Percentiles rank a stretch among this genome's conserved stretches.
Conservation (phyloP, 2,888 invertebrate species). For the Serrognathus titanus region DNA sequence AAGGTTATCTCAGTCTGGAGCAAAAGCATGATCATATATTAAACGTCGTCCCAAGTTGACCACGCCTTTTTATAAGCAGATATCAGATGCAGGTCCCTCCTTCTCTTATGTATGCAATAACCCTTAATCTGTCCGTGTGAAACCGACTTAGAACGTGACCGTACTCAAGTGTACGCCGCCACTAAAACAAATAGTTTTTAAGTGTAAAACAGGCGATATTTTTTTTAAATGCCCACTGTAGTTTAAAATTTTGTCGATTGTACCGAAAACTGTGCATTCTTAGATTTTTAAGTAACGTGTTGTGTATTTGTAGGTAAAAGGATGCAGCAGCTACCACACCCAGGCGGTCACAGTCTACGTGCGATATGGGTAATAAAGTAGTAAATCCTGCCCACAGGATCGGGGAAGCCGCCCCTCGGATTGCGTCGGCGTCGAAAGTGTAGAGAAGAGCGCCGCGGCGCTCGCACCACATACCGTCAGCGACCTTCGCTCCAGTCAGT, state of each 20-base stretch:
- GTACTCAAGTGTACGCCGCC: slow-evolving; percentile 10
- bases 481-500: slow-evolving; percentile 38
- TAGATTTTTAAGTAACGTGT: slow-evolving; percentile 23
- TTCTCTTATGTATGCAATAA: slow-evolving; percentile 37
- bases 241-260: neutral
- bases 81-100: slow-evolving; percentile 41
- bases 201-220: neutral
- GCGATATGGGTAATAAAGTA: slow-evolving; percentile 54
- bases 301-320: slow-evolving; percentile 20
- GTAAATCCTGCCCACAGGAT: slow-evolving; percentile 50
- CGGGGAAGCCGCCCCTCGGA: slow-evolving; percentile 45
- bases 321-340: slow-evolving; percentile 54
- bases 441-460: slow-evolving; percentile 43
- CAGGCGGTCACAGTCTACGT: slow-evolving; percentile 53
- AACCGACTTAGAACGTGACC: slow-evolving; percentile 35
- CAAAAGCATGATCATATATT: slow-evolving; percentile 30
- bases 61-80: slow-evolving; percentile 46
- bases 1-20: slow-evolving; percentile 13
- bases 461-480: slow-evolving; percentile 40
- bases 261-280: slow-evolving; percentile 26
- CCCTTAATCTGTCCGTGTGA: slow-evolving; percentile 35
- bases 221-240: neutral
- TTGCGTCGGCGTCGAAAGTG: slow-evolving; percentile 48
- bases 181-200: neutral
- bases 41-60: slow-evolving; percentile 37